Evolutionary conservation across 2,113 vertebrate species (phyloP).

Genomic region (human): DNA sequence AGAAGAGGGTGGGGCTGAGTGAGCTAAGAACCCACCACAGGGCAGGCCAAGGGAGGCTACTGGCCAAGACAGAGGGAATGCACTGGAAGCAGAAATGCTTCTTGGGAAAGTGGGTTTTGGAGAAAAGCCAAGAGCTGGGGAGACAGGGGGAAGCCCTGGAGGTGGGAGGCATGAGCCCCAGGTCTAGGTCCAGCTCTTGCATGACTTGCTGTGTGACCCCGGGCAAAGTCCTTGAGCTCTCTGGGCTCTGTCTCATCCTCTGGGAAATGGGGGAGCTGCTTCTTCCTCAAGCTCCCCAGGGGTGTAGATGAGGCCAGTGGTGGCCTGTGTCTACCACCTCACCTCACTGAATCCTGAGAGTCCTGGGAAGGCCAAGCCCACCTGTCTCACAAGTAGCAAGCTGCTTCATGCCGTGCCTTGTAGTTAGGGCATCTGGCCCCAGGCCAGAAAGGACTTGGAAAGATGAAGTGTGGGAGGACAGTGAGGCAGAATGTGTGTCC

Average conservation of each 20-base stretch:
- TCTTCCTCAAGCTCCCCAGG: neutral
- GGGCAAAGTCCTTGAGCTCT: slow-evolving; percentile 31
- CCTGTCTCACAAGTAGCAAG: neutral
- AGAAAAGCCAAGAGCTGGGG: neutral
- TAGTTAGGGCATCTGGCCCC: neutral
- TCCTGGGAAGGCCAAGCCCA: neutral
- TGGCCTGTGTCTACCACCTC: neutral
- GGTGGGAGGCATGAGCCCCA: neutral
- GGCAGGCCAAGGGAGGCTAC: neutral
- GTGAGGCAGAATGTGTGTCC: neutral
- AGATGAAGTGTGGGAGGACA: neutral
- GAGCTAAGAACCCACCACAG: neutral
- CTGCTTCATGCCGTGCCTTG: neutral
- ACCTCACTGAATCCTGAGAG: neutral
- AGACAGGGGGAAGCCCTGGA: neutral
- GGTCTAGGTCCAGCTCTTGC: neutral
- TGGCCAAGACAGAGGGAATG: neutral
- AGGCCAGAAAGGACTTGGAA: neutral
- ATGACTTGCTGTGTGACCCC: slow-evolving; percentile 23
- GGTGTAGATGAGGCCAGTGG: neutral
- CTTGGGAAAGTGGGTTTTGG: slow-evolving; percentile 42
- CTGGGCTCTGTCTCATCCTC: neutral
- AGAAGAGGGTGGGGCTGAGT: neutral
- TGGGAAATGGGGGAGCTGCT: neutral
- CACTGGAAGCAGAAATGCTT: neutral